Evolutionary conservation across 1,140 invertebrate genomes (phyloP).

Genomic region (Drosophila saltans): DNA sequence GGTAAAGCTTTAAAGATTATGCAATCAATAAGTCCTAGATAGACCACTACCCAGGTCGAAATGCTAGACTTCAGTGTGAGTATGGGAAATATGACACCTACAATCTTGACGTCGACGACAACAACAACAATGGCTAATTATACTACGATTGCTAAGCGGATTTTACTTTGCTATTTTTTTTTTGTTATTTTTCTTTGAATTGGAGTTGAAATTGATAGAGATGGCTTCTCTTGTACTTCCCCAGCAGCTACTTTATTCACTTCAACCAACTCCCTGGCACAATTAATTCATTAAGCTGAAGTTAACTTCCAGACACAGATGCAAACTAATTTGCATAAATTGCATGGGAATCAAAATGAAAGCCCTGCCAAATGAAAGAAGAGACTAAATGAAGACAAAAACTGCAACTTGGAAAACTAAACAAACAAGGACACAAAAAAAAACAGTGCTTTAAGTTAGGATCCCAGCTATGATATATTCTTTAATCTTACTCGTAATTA

Average conservation of each 20-base stretch:
- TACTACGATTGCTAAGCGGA: constrained; percentile 71
- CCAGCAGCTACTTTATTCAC: constrained; percentile 12
- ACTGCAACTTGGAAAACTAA: constrained; percentile 1
- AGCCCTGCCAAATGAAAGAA: neutral
- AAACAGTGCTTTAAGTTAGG: neutral
- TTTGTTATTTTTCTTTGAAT: constrained; percentile 11
- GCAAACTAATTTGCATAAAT: constrained; percentile 55
- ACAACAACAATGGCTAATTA: constrained; percentile 57
- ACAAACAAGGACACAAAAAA: neutral
- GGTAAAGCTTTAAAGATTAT: constrained; percentile 64
- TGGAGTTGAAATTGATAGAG: constrained; percentile 6
- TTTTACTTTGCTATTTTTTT: constrained; percentile 36
- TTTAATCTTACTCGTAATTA: neutral
- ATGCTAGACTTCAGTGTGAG: constrained; percentile 15
- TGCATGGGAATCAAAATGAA: constrained; percentile 31
- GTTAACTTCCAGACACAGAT: constrained; percentile 49
- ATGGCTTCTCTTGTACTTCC: constrained; percentile 7
- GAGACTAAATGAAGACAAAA: constrained; percentile 17
- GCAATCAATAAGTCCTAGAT: constrained; percentile 56
- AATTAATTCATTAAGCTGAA: constrained; percentile 38
- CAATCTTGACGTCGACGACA: constrained; percentile 18
- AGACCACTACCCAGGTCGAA: constrained; percentile 32
- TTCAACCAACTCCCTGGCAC: neutral
- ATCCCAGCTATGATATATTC: neutral
- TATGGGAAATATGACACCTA: constrained; percentile 38